Conservation (phyloP, 2,797 vertebrate species). For the Pempheris klunzingeri region DNA sequence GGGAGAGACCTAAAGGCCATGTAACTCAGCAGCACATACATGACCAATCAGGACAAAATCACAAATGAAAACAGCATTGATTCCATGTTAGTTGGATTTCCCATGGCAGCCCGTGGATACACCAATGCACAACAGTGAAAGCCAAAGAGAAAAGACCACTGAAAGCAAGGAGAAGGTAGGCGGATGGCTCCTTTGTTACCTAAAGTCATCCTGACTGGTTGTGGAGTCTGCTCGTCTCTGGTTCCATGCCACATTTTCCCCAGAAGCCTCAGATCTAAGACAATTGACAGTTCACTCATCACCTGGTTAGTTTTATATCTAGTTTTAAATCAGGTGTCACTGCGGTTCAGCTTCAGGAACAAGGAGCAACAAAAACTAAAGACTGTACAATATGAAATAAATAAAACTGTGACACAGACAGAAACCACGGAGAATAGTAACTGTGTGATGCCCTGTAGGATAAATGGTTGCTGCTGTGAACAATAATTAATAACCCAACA, state of each 20-base stretch:
- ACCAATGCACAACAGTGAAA: conserved; percentile 71
- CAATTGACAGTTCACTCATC: conserved; percentile 79
- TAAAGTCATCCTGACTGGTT: conserved; percentile 88
- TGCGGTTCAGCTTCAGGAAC: conserved; percentile 17
- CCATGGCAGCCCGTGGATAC: conserved; percentile 57
- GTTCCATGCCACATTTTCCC: conserved; percentile 84
- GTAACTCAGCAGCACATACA: conserved; percentile 62
- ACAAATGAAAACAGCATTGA: conserved; percentile 63
- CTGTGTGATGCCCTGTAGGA: not conserved
- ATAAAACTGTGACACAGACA: not conserved
- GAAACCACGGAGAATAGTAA: not conserved
- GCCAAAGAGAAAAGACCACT: conserved; percentile 68
- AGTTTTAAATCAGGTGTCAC: conserved; percentile 11
- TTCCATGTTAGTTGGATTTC: conserved; percentile 64
- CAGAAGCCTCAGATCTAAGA: conserved; percentile 86
- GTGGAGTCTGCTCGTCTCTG: conserved; percentile 87
- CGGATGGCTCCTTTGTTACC: conserved; percentile 81
- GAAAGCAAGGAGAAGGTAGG: conserved; percentile 51
- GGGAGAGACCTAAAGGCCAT: conserved; percentile 37
- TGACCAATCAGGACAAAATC: conserved; percentile 57
- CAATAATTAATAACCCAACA: not conserved
- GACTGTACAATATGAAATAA: not conserved
- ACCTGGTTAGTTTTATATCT: conserved; percentile 48
- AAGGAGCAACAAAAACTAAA: not conserved
- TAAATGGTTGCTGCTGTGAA: not conserved